Evolutionary conservation across 2,888 invertebrate species (phyloP).

Genomic region (Dicyrtomina minuta): DNA sequence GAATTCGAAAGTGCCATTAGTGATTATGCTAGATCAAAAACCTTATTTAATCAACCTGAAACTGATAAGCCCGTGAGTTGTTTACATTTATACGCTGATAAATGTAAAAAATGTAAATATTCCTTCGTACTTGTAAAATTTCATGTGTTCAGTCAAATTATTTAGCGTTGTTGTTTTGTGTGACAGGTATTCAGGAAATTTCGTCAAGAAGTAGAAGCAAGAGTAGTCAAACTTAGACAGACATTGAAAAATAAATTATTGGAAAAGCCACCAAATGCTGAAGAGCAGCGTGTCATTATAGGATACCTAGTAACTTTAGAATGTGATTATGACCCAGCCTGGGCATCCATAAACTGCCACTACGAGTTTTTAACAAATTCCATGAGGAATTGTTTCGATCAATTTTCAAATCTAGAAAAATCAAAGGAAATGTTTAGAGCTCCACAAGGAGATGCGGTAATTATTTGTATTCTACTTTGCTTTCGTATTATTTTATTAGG

Average conservation of each 20-base stretch:
- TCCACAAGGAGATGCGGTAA: conserved; percentile 45
- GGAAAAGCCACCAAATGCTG: conserved; percentile 69
- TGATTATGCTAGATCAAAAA: conserved; percentile 93
- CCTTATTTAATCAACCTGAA: conserved; percentile 78
- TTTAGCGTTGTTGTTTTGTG: conserved; percentile 13
- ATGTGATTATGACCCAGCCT: conserved; percentile 85
- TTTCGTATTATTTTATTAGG: too few relatives aligned
- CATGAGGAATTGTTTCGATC: conserved; percentile 59
- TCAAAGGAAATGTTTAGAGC: conserved; percentile 41
- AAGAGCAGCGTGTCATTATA: conserved; percentile 50
- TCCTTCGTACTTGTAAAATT: too few relatives aligned
- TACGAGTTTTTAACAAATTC: conserved; percentile 74
- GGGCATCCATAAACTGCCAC: conserved; percentile 87
- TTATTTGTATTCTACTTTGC: not conserved
- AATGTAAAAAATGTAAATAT: not conserved
- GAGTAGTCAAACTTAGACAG: conserved; percentile 77
- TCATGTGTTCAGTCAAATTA: not conserved
- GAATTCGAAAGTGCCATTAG: conserved; percentile 97
- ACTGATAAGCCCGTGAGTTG: conserved; percentile 75
- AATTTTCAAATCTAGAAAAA: conserved; percentile 45
- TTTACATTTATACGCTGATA: not conserved
- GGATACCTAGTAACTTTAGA: conserved; percentile 72
- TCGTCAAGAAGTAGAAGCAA: conserved; percentile 84
- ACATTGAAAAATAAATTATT: conserved; percentile 79
- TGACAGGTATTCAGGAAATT: conserved; percentile 79